Evolutionary conservation across 2,113 vertebrate species (phyloP).

Genomic region (Aegotheles bennettii): DNA sequence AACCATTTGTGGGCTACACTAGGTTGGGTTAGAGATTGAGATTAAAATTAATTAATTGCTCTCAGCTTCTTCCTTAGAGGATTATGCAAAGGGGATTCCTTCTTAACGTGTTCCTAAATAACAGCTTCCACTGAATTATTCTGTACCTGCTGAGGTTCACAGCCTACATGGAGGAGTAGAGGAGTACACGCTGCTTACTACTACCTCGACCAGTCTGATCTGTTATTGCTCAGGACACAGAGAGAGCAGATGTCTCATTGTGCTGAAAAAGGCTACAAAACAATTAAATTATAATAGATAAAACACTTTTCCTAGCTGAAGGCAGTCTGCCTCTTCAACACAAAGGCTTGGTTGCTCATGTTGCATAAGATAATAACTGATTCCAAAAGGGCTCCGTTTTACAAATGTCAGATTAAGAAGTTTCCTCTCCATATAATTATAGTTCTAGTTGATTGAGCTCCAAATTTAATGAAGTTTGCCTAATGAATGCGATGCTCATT

Average conservation of each 20-base stretch:
- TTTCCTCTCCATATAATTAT: constrained; percentile 28
- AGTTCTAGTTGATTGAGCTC: constrained; percentile 35
- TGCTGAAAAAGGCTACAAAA: neutral
- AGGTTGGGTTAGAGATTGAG: neutral
- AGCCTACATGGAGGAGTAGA: neutral
- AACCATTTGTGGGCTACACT: neutral
- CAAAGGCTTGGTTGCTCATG: neutral
- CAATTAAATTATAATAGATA: constrained; percentile 9
- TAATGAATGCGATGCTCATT: constrained; percentile 30
- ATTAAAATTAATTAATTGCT: neutral
- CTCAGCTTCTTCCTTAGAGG: neutral
- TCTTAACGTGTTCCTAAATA: neutral
- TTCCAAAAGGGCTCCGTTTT: neutral
- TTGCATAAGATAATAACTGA: neutral
- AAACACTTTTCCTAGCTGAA: neutral
- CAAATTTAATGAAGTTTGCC: constrained; percentile 54
- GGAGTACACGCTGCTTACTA: neutral
- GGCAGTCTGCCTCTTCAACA: neutral
- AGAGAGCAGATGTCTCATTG: neutral
- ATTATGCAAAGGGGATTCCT: neutral
- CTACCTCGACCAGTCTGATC: neutral
- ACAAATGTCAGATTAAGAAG: constrained; percentile 24
- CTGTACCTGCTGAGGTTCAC: neutral
- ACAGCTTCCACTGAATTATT: neutral
- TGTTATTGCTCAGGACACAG: neutral